These are phyloP conservation scores for Leucoraja ocellata DNA, from an alignment of 2,797 vertebrate genomes.

Conservation along the genomic window DNA sequence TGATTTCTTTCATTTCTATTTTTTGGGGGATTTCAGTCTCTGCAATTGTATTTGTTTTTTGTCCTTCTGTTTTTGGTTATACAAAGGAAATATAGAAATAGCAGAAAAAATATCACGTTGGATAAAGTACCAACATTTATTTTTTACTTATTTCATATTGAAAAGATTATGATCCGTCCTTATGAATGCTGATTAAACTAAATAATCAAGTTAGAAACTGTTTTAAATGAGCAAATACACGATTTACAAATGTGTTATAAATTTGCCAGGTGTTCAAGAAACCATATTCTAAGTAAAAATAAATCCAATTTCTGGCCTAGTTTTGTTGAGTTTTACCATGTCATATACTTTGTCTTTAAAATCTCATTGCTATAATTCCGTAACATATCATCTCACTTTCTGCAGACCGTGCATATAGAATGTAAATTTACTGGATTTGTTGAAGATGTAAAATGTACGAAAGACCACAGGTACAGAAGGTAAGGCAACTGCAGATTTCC, in stretches of 20 bases:
- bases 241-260: neutral
- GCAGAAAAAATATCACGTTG: neutral
- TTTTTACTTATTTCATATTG: neutral
- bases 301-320: neutral
- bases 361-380: neutral
- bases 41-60: neutral
- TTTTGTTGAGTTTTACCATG: neutral
- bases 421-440: conserved; percentile 37
- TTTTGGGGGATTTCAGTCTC: too few species aligned
- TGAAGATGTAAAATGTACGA: conserved; percentile 37
- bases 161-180: neutral
- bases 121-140: neutral
- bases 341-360: neutral
- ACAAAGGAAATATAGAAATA: neutral
- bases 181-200: neutral
- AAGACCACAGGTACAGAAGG: conserved; percentile 30
- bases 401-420: conserved; percentile 28
- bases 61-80: neutral
- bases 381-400: neutral
- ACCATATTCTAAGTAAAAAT: neutral
- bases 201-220: neutral
- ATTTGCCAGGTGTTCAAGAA: neutral
- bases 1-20: too few species aligned
- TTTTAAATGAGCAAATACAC: neutral
- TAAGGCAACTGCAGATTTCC: neutral